Evolutionary conservation across 2,797 vertebrate species (phyloP), one percentile per base, ranked within the genome.

Genomic region (Neosalanx taihuensis): DNA sequence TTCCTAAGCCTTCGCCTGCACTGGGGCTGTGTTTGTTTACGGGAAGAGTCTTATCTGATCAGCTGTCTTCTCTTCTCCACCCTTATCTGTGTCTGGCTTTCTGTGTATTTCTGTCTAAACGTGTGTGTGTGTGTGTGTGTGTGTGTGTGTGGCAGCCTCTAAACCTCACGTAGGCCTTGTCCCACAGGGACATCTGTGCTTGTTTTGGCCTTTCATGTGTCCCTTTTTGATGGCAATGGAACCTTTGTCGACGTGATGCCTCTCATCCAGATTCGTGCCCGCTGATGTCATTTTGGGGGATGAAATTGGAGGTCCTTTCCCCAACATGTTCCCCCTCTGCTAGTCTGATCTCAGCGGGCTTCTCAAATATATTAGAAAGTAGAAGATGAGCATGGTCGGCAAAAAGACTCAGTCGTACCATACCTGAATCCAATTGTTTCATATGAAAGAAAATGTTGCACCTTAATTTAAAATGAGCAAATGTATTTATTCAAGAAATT

Each of bases 61-160:
- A 63, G n/a, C 3, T 30, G 46, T 71, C 26, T 30, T 62, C 6
- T 18, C 18, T 9, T 51, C 41, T 10, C 31, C n/a, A 33, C 15
- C 57, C 41, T 30, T 56, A n/a, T 56, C 15, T 56, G 51, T 56
- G 51, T 56, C 15, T 56, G 18, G 15, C 51, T n/a, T 17, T 56
- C 4, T 56, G 51, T 59, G 29, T 37, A 5, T 71, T 37, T 56
- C 26, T 64, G 30, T 65, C 17, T 66, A 63, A 64, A 62, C 53
- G 57, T 70, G 59, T 63, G n/a, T 51, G 15, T 49, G 46, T 49
- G 46, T 49, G 9, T 49, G 46, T 49, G 46, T 49, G 46, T 49
- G 30, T 65, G 63, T 60, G 71, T 70, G 76, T 79, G 76, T 69
- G 33, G 64, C 41, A 15, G 64, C 12, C 10, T 65, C 37, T 13